Conservation (phyloP, 2,888 invertebrate species). For the Protonemura montana region DNA sequence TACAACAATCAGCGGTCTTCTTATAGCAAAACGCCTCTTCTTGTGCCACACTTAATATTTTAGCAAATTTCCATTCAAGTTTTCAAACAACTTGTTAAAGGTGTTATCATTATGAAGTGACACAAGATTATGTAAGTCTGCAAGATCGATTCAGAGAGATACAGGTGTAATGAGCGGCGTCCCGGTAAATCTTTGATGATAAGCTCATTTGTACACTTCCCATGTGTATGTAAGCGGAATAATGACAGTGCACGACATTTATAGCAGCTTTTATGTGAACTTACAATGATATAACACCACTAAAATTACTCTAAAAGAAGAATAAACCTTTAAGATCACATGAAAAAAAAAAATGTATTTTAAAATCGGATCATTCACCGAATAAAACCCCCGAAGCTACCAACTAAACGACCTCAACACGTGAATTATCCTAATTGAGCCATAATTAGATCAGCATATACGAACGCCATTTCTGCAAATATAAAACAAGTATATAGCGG, state of each 20-base stretch:
- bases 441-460: not conserved
- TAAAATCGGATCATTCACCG: not conserved
- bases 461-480: conserved; percentile 12
- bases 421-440: not conserved
- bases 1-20: not conserved
- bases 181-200: not conserved
- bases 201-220: no score
- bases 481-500: not conserved
- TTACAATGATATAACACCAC: no score
- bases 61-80: conserved; percentile 5
- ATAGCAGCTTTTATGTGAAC: no score
- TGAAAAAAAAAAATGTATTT: not conserved
- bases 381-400: not conserved
- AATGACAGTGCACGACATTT: no score
- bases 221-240: no score
- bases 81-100: not conserved
- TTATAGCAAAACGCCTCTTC: not conserved
- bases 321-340: not conserved
- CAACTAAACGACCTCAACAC: not conserved
- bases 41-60: not conserved
- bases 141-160: not conserved
- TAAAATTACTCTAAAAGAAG: no score
- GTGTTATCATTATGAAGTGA: not conserved
- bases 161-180: not conserved
- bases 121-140: not conserved